phyloP scores from a whole-genome alignment of 2,797 vertebrate genomes.

The Hephaestus fuliginosus region DNA sequence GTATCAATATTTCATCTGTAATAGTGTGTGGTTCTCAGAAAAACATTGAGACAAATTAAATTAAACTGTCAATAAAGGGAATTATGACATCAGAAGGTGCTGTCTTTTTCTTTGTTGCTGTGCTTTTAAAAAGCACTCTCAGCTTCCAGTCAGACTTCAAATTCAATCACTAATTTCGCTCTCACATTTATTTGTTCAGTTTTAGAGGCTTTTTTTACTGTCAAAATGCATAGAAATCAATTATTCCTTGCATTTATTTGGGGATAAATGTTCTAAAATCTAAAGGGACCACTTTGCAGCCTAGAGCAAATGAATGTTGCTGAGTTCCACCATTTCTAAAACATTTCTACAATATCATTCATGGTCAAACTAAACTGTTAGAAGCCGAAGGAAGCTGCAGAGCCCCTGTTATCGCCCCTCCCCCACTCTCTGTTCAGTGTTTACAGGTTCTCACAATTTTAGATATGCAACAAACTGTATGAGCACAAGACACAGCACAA shows the following conservation, averaged over 20 bases:
- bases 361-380: neutral
- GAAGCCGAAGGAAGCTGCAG: neutral
- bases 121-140: no score
- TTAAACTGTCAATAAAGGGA: neutral
- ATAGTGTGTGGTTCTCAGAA: neutral
- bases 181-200: neutral
- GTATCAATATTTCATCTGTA: neutral
- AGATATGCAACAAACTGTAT: neutral
- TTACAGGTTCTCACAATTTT: neutral
- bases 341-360: neutral
- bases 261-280: neutral
- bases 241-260: neutral
- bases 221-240: neutral
- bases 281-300: neutral
- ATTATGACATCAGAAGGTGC: neutral
- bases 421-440: neutral
- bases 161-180: neutral
- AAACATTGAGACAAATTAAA: neutral
- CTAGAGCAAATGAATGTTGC: neutral
- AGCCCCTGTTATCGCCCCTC: neutral
- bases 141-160: slow-evolving; percentile 1
- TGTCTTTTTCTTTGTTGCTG: no score
- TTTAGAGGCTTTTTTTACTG: neutral
- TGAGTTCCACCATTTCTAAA: neutral
- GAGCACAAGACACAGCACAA: neutral